A percentile compares a stretch with the other conserved stretches of the same genome.
Evolutionary conservation across 1,140 invertebrate species (phyloP).

Genomic region (Brachionus angularis): DNA sequence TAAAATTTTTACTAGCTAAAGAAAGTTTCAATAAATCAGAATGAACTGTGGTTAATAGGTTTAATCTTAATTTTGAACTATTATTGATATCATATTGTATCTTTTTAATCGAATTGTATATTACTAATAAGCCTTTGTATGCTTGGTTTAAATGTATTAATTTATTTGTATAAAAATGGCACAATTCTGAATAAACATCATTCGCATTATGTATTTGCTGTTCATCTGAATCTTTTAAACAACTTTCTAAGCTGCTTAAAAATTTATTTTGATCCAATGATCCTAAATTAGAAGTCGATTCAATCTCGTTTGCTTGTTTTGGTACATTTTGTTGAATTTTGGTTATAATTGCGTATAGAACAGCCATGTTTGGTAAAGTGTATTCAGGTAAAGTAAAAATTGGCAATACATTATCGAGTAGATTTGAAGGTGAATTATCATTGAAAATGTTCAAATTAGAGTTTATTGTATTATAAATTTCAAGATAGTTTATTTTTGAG

Average conservation of each 20-base stretch:
- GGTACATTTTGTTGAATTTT: not conserved
- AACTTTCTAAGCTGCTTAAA: not conserved
- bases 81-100: conserved; percentile 21
- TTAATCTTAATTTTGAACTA: not conserved
- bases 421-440: conserved; percentile 5
- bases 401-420: conserved; percentile 24
- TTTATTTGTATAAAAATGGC: conserved; percentile 39
- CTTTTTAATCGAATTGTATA: not conserved
- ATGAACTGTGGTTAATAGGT: conserved; percentile 84
- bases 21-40: conserved; percentile 72
- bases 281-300: not conserved
- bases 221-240: not conserved
- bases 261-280: conserved; percentile 23
- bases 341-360: not conserved
- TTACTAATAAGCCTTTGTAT: not conserved
- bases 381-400: conserved; percentile 8
- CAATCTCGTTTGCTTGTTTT: conserved; percentile 1
- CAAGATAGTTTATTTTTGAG: conserved; percentile 30
- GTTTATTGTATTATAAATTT: conserved; percentile 7
- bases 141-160: conserved; percentile 10
- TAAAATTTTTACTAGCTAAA: conserved; percentile 82
- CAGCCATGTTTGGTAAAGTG: conserved; percentile 14
- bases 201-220: conserved; percentile 15
- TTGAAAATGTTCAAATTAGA: not conserved
- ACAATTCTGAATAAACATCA: conserved; percentile 12